These are phyloP conservation scores for pig (Sus scrofa) DNA, from an alignment of 2,113 vertebrate species.

Conservation along the genomic window T2T-Sscrofa CM000815.6:104863001-104863500, in stretches of 20 bases:
- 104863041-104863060: slow-evolving; percentile 73
- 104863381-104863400: slow-evolving; percentile 93
- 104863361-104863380: slow-evolving; percentile 96
- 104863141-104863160: slow-evolving; percentile 84
- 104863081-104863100: slow-evolving; percentile 75
- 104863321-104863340: slow-evolving; percentile 83
- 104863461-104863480: background rate
- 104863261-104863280: slow-evolving; percentile 91
- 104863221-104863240: slow-evolving; percentile 90
- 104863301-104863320: slow-evolving; percentile 79
- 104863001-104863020: slow-evolving; percentile 95
- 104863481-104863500: background rate
- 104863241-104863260: slow-evolving; percentile 87
- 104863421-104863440: background rate
- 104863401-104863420: slow-evolving; percentile 88
- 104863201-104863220: slow-evolving; percentile 95
- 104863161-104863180: slow-evolving; percentile 92
- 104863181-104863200: slow-evolving; percentile 93
- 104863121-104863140: slow-evolving; percentile 96
- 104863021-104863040: slow-evolving; percentile 91
- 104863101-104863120: slow-evolving; percentile 90
- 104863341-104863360: slow-evolving; percentile 92
- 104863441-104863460: background rate
- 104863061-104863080: slow-evolving; percentile 78
- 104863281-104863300: slow-evolving; percentile 85